phyloP scores from a whole-genome alignment of 2,888 invertebrate genomes.

The Agrotis clavis region DNA sequence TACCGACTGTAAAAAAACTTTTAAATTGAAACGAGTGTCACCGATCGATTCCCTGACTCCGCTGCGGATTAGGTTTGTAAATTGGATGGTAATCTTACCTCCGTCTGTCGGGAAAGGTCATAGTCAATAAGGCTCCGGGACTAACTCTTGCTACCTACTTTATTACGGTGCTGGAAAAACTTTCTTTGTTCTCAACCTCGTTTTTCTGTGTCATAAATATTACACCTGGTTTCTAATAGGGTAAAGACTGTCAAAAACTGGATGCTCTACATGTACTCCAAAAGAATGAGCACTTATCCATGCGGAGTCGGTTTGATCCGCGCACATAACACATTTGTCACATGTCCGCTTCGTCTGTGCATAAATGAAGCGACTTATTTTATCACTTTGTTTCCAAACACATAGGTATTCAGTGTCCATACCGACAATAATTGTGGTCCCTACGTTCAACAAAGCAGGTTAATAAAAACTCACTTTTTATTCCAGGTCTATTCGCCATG shows the following conservation, averaged over 20 bases:
- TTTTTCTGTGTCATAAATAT: too few species aligned
- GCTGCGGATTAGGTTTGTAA: conserved; percentile 23
- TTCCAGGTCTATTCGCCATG: conserved; percentile 96
- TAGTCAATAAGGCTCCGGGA: neutral
- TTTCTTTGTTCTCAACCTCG: neutral
- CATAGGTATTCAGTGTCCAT: neutral
- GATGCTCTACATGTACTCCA: too few species aligned
- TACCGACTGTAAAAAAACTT: neutral
- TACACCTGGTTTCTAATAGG: neutral
- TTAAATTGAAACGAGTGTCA: neutral
- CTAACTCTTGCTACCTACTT: neutral
- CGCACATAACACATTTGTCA: neutral
- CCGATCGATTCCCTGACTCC: neutral
- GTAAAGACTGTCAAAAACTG: neutral
- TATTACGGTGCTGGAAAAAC: neutral
- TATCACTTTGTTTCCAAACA: neutral
- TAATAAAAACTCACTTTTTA: conserved; percentile 21
- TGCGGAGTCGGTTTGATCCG: neutral
- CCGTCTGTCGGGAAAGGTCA: neutral
- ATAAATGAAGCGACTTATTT: neutral
- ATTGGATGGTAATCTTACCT: conserved; percentile 28
- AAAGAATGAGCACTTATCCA: neutral
- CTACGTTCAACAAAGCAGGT: neutral
- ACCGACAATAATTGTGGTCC: neutral
- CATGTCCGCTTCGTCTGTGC: neutral